These are phyloP conservation scores for Oryctes rhinoceros DNA, from an alignment of 1,140 invertebrate species.

Conservation along the genomic window DNA sequence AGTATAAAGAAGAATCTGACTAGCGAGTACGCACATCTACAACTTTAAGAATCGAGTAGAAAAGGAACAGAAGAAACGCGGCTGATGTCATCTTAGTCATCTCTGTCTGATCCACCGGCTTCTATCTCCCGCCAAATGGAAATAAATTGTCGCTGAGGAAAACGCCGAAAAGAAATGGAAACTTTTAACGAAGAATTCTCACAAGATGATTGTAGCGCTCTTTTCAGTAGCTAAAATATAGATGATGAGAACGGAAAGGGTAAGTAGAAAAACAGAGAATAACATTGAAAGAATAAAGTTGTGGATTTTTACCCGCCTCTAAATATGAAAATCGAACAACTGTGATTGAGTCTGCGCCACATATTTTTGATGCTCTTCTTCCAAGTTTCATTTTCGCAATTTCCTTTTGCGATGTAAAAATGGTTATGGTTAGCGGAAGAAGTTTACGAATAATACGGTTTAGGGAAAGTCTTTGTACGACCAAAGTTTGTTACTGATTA, in stretches of 20 bases:
- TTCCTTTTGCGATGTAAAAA: not conserved
- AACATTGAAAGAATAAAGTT: not conserved
- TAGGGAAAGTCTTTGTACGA: not conserved
- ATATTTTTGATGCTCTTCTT: not conserved
- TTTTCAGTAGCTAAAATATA: constrained; percentile 4
- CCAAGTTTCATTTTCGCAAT: constrained; percentile 6
- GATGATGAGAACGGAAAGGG: not conserved
- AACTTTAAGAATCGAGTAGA: not conserved
- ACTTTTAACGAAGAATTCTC: constrained; percentile 18
- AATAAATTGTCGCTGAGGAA: constrained; percentile 18
- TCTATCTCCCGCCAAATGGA: constrained; percentile 7
- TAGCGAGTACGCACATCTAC: not conserved
- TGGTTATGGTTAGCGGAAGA: not conserved
- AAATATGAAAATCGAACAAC: constrained; percentile 15
- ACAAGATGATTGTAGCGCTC: not conserved
- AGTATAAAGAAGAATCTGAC: not conserved
- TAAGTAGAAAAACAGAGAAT: not conserved
- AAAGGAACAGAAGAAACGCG: not conserved
- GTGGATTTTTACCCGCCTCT: constrained; percentile 15
- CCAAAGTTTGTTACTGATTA: not conserved
- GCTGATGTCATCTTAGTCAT: not conserved
- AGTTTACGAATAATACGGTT: constrained; percentile 11
- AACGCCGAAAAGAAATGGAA: constrained; percentile 17
- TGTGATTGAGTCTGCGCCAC: not conserved
- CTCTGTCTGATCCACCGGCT: not conserved